Percentiles rank a stretch among this genome's conserved stretches.
phyloP scores from a whole-genome alignment of 2,888 invertebrate genomes.

The Toxonevra muliebris region DNA sequence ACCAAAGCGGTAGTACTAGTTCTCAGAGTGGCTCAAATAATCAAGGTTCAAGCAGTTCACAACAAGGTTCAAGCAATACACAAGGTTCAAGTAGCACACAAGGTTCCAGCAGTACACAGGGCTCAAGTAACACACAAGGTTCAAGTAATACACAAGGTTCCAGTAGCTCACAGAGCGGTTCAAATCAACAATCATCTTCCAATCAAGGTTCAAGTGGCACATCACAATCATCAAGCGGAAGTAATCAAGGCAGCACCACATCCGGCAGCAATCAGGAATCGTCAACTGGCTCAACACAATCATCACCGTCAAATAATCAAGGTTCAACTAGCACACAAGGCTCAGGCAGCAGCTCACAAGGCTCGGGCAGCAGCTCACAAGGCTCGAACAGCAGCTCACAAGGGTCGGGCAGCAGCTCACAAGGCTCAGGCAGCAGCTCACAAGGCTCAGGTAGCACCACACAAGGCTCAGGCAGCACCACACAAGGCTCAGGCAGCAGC shows the following conservation, averaged over 20 bases:
- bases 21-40: conserved; percentile 8
- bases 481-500: no score
- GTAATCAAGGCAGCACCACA: not conserved
- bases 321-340: conserved; percentile 19
- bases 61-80: not conserved
- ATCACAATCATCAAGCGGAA: not conserved
- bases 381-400: conserved; percentile 16
- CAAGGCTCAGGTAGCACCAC: no score
- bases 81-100: conserved; percentile 10
- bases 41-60: conserved; percentile 12
- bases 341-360: conserved; percentile 19
- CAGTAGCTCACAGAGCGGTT: conserved; percentile 30
- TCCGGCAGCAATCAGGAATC: conserved; percentile 6
- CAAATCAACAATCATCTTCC: conserved; percentile 18
- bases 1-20: conserved; percentile 6
- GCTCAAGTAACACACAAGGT: not conserved
- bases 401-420: conserved; percentile 17
- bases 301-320: conserved; percentile 24
- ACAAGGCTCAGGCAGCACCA: no score
- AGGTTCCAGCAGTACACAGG: not conserved
- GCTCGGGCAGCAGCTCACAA: conserved; percentile 13
- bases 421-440: conserved; percentile 26
- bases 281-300: not conserved
- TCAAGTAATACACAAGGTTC: conserved; percentile 26
- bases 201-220: conserved; percentile 6